phyloP scores from a whole-genome alignment of 2,113 vertebrate genomes.

The Antechinus stuartii region DNA sequence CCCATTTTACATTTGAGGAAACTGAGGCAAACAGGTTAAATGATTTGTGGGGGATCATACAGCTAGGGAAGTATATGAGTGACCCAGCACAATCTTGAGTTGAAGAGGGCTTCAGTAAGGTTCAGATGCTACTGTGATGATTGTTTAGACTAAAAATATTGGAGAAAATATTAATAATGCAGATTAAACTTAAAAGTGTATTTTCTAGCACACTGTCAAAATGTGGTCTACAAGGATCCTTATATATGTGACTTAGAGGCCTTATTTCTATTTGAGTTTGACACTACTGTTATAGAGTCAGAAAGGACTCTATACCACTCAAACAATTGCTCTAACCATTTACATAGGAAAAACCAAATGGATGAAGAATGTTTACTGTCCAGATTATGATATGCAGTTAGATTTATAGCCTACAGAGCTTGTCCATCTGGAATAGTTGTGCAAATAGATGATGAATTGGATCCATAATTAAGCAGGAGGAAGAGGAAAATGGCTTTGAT shows the following conservation, averaged over 20 bases:
- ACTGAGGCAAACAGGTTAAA: not conserved
- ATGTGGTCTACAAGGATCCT: not conserved
- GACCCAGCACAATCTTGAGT: not conserved
- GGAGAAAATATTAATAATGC: not conserved
- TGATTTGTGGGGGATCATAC: not conserved
- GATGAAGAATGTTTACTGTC: not conserved
- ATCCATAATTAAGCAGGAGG: not conserved
- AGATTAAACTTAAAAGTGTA: not conserved
- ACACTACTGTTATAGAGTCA: not conserved
- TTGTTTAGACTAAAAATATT: not conserved
- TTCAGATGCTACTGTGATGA: not conserved
- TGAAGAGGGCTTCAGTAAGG: not conserved
- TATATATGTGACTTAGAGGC: not conserved
- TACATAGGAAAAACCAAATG: slow-evolving; percentile 3
- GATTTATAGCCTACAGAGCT: not conserved
- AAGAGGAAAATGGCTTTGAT: not conserved
- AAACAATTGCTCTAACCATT: not conserved
- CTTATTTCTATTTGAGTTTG: not conserved
- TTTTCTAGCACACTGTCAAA: not conserved
- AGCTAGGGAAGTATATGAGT: not conserved
- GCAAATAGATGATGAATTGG: not conserved
- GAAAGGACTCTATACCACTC: not conserved
- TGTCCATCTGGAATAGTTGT: not conserved
- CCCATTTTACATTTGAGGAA: not conserved
- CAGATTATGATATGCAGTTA: not conserved